Base-by-base conservation (phyloP, 2,113 vertebrate species). In the Triplophysa siluroides region DNA sequence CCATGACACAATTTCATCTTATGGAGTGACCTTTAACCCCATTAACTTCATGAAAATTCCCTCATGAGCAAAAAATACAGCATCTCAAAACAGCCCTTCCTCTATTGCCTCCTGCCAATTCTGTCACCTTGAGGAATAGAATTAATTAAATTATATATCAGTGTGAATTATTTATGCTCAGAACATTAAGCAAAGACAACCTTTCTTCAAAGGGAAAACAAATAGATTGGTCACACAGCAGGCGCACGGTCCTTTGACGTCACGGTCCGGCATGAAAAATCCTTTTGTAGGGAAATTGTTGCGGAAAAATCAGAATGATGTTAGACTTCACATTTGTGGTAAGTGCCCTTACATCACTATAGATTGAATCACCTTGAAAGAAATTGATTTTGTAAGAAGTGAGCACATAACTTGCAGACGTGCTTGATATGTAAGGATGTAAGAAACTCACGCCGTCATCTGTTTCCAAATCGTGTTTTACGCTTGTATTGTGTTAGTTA, bases 81-180 rank as follows among this genome's bases (percentile, higher is more conserved):
- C 43, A 23, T 33, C n/a, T 29, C 45, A 33, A 60, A 52, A 41
- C 29, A n/a, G 4, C 26, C 19, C 19, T 38, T 38, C 13, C 50
- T 41, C 71, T 76, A 26, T 79, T 76, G n/a, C 19, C 61, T 69
- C 54, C 69, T 56, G 43, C 77, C 64, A 78, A 38, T 78, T 71
- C 33, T 3, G 2, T 65, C 21, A 50, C 76, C 85, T 71, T 64
- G 33, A 81, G 60, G 71, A 38, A 72, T 70, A 86, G 60, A 54
- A 67, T 85, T 86, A 24, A 26, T 63, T 63, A 14, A 63, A 63
- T 29, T 82, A 80, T 50, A 80, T 77, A 78, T 80, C 76, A 71
- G 33, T 83, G 85, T 82, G 80, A 89, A 88, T 87, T 83, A 88
- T 83, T 88, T 86, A 88, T 85, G 43, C 11, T 12, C 2, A 45